A percentile compares a stretch with the other conserved stretches of the same genome.
These are phyloP conservation scores for Knipowitschia caucasica DNA, from an alignment of 2,797 vertebrate species.

Conservation along the genomic window DNA sequence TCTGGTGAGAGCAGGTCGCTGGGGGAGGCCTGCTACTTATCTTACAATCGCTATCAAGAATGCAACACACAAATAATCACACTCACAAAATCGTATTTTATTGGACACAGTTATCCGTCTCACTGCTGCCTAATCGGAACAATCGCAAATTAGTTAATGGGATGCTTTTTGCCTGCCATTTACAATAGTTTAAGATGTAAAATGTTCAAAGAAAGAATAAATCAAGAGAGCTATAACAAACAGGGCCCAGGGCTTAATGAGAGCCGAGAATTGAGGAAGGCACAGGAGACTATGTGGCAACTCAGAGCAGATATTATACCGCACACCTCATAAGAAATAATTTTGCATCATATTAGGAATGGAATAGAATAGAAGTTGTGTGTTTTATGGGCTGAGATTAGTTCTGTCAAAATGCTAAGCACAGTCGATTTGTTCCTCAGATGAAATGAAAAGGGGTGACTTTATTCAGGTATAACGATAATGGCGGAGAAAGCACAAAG, in stretches of 20 bases:
- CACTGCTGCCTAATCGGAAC: slow-evolving; percentile 19
- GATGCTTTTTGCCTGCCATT: slow-evolving; percentile 16
- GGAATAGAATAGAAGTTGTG: slow-evolving; percentile 17
- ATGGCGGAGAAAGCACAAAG: no score
- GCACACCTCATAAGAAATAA: slow-evolving; percentile 17
- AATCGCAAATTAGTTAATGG: slow-evolving; percentile 25
- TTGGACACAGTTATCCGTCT: slow-evolving; percentile 32
- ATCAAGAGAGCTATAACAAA: slow-evolving; percentile 32
- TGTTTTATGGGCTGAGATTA: slow-evolving; percentile 14
- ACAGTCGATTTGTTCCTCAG: slow-evolving; percentile 31
- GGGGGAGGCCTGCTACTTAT: no score
- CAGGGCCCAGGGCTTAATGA: slow-evolving; percentile 41
- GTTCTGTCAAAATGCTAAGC: slow-evolving; percentile 4
- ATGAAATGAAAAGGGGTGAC: slow-evolving; percentile 6
- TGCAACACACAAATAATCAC: slow-evolving; percentile 23
- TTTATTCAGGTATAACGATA: not conserved
- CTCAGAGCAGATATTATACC: slow-evolving; percentile 20
- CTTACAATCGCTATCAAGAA: slow-evolving; percentile 17
- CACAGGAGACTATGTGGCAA: slow-evolving; percentile 33
- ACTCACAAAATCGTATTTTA: slow-evolving; percentile 10
- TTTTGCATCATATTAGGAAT: slow-evolving; percentile 24
- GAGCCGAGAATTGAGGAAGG: slow-evolving; percentile 33
- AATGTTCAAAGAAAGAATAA: slow-evolving; percentile 35
- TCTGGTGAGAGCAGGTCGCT: no score
- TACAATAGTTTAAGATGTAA: slow-evolving; percentile 25